Percentiles rank a stretch among this genome's conserved stretches.
phyloP scores from a whole-genome alignment of 2,797 vertebrate species.

The Phalanger gymnotis region DNA sequence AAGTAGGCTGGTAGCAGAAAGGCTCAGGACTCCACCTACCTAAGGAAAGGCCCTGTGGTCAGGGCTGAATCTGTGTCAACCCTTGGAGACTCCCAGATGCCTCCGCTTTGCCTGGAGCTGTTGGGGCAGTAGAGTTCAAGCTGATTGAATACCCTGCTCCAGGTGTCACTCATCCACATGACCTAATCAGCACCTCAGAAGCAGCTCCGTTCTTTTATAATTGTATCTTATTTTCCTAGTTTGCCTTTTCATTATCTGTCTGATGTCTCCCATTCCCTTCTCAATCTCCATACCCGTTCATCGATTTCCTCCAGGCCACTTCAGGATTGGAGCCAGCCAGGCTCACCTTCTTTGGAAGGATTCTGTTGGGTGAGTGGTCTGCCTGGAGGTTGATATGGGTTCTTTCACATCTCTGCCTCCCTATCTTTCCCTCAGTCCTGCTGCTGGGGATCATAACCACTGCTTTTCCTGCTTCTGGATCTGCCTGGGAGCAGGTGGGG shows the following conservation, averaged over 20 bases:
- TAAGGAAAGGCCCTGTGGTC: neutral
- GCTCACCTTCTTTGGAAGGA: neutral
- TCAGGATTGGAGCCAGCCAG: neutral
- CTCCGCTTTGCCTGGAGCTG: neutral
- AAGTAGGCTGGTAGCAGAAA: constrained; percentile 83
- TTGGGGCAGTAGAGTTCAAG: neutral
- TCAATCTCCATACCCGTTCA: neutral
- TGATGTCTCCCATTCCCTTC: constrained; percentile 1
- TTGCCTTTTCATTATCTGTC: neutral
- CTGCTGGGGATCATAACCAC: constrained; percentile 1
- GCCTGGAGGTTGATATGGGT: neutral
- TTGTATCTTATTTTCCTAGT: neutral
- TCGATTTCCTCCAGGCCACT: neutral
- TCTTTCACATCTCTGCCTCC: constrained; percentile 15
- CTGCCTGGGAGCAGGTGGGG: neutral
- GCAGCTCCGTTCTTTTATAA: neutral
- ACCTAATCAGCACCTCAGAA: neutral
- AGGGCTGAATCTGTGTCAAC: neutral
- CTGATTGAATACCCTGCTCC: neutral
- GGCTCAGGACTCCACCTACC: constrained; percentile 10
- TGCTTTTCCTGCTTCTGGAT: constrained; percentile 26
- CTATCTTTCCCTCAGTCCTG: constrained; percentile 31
- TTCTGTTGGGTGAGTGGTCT: neutral
- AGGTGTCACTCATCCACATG: neutral
- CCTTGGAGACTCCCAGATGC: neutral